Conservation (phyloP, 2,888 invertebrate species). For the Cryptus viduatorius region DNA sequence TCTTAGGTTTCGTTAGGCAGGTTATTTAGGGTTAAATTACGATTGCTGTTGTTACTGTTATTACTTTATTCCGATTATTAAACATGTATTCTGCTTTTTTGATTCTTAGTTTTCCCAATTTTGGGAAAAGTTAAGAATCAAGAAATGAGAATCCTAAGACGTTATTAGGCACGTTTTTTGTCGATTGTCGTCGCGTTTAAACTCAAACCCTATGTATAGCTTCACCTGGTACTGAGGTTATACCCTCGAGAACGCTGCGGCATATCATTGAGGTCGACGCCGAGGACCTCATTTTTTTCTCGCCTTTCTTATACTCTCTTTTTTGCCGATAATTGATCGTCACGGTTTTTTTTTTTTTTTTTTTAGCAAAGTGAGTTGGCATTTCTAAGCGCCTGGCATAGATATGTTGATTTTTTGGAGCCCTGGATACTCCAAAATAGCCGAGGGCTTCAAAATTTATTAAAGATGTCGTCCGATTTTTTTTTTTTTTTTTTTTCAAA, state of each 20-base stretch:
- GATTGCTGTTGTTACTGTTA: too few relatives aligned
- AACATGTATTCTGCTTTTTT: too few relatives aligned
- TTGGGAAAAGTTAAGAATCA: too few relatives aligned
- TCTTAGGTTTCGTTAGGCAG: too few relatives aligned
- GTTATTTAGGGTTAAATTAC: too few relatives aligned
- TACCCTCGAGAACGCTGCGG: background rate
- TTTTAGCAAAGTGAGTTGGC: background rate
- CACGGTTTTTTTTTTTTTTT: too few relatives aligned
- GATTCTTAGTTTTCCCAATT: too few relatives aligned
- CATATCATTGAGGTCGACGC: constrained; percentile 28
- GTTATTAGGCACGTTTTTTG: too few relatives aligned
- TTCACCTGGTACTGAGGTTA: constrained; percentile 18
- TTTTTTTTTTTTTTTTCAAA: too few relatives aligned
- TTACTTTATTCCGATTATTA: too few relatives aligned
- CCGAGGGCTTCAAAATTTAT: background rate
- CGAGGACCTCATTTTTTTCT: constrained; percentile 5
- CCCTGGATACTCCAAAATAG: too few relatives aligned
- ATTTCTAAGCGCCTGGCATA: background rate
- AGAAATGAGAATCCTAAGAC: too few relatives aligned
- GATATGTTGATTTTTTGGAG: background rate
- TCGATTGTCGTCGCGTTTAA: background rate
- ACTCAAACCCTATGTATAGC: constrained; percentile 19
- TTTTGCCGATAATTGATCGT: background rate
- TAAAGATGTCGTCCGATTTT: background rate
- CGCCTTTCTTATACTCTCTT: background rate